Conservation (phyloP, 2,113 vertebrate genomes). For the Amphiprion percula region DNA sequence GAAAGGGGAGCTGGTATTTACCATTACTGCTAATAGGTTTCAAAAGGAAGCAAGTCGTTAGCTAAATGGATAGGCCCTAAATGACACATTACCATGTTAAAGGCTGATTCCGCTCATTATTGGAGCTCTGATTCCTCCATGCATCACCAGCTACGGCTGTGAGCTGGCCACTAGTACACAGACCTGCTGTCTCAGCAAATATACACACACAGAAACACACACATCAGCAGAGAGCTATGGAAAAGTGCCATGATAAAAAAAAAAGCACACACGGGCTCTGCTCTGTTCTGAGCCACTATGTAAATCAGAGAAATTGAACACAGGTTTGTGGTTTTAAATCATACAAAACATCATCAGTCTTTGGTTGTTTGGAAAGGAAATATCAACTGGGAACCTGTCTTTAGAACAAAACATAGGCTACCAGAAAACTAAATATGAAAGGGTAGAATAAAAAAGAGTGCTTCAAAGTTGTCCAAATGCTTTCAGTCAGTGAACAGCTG, state of each 20-base stretch:
- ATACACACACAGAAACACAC: slow-evolving; percentile 22
- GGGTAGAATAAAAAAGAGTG: not conserved
- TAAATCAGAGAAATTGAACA: slow-evolving; percentile 24
- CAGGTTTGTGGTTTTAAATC: slow-evolving; percentile 20
- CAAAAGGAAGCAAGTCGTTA: slow-evolving; percentile 81
- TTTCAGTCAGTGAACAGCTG: slow-evolving; percentile 58
- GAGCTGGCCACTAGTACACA: slow-evolving; percentile 51
- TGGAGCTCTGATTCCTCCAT: slow-evolving; percentile 74
- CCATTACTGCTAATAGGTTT: slow-evolving; percentile 80
- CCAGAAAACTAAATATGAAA: not conserved
- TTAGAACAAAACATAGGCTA: slow-evolving; percentile 23
- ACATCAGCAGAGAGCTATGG: slow-evolving; percentile 5
- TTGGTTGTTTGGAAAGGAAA: slow-evolving; percentile 18
- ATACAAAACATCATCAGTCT: slow-evolving; percentile 2
- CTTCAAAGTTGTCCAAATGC: slow-evolving; percentile 21
- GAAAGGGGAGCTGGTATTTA: slow-evolving; percentile 73
- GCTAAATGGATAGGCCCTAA: slow-evolving; percentile 80
- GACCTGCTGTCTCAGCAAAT: slow-evolving; percentile 74
- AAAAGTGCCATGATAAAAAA: slow-evolving; percentile 19
- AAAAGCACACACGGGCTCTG: not conserved
- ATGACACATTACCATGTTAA: slow-evolving; percentile 83
- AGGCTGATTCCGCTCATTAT: slow-evolving; percentile 79
- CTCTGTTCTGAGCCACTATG: slow-evolving; percentile 22
- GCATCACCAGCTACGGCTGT: slow-evolving; percentile 69
- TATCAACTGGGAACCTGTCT: not conserved